phyloP scores from a whole-genome alignment of 2,797 vertebrate species.

The Distichodus sexfasciatus region DNA sequence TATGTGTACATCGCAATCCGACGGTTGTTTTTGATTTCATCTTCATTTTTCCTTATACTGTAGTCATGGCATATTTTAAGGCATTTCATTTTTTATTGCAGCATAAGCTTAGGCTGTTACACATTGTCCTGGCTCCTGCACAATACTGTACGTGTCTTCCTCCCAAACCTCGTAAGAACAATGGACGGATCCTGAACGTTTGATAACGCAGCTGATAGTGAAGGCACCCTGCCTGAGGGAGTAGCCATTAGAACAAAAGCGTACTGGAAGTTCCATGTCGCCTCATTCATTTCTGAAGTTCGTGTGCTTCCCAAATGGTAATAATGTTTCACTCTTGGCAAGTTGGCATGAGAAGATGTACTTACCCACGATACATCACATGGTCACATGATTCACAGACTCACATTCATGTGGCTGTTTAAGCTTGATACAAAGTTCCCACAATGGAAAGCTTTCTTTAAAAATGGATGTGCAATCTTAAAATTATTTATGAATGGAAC shows the following conservation, averaged over 20 bases:
- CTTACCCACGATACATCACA: too few species aligned
- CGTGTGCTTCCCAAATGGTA: too few species aligned
- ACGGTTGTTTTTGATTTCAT: neutral
- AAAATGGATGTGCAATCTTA: too few species aligned
- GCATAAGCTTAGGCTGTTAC: constrained; percentile 1
- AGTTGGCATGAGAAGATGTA: too few species aligned
- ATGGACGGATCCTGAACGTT: constrained; percentile 34
- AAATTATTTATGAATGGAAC: too few species aligned
- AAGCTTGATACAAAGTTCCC: too few species aligned
- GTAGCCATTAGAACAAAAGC: neutral
- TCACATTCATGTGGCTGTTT: too few species aligned
- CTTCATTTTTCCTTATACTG: neutral
- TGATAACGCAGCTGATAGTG: constrained; percentile 38
- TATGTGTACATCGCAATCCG: neutral
- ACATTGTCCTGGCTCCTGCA: constrained; percentile 29
- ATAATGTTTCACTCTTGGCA: too few species aligned
- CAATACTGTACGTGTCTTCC: constrained; percentile 35
- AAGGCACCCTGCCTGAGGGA: neutral
- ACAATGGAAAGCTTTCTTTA: too few species aligned
- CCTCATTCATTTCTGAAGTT: neutral
- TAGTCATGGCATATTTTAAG: neutral
- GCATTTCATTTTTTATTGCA: constrained; percentile 5
- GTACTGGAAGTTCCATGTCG: neutral
- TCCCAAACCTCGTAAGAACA: constrained; percentile 41
- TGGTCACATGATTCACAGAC: too few species aligned